phyloP scores from a whole-genome alignment of 2,113 vertebrate species.

The Etia nguti region DNA sequence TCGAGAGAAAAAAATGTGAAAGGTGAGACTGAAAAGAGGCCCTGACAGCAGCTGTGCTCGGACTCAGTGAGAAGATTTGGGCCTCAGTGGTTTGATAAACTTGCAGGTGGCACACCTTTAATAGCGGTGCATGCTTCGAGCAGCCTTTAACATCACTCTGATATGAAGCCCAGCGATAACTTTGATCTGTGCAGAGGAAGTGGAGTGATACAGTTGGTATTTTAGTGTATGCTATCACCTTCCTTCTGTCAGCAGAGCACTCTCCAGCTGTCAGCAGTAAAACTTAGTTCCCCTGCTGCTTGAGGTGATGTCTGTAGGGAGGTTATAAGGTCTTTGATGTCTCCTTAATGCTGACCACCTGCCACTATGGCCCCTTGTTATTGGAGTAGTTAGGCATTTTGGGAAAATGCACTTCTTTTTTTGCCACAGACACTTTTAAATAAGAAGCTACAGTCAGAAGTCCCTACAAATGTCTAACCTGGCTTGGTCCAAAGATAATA shows the following conservation, averaged over 20 bases:
- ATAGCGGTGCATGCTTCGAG: neutral
- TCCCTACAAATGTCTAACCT: neutral
- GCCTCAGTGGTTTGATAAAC: slow-evolving; percentile 36
- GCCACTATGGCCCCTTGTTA: neutral
- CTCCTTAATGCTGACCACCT: neutral
- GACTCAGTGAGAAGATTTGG: slow-evolving; percentile 21
- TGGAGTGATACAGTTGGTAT: slow-evolving; percentile 29
- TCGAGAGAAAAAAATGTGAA: slow-evolving; percentile 61
- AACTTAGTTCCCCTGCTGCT: neutral
- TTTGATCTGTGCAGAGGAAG: slow-evolving; percentile 34
- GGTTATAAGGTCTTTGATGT: neutral
- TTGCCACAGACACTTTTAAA: neutral
- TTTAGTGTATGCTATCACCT: slow-evolving; percentile 15
- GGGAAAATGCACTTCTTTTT: neutral
- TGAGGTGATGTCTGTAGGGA: neutral
- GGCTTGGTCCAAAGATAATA: neutral
- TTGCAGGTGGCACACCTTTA: slow-evolving; percentile 52
- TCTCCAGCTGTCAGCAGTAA: slow-evolving; percentile 39
- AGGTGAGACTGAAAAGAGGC: slow-evolving; percentile 58
- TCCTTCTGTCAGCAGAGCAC: slow-evolving; percentile 31
- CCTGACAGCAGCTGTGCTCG: slow-evolving; percentile 40
- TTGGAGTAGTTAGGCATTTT: neutral
- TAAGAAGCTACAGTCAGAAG: neutral
- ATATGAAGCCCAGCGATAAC: slow-evolving; percentile 9
- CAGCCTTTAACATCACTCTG: neutral